These are phyloP conservation scores for Caretta caretta DNA, from an alignment of 2,113 vertebrate species.

Conservation along the genomic window DNA sequence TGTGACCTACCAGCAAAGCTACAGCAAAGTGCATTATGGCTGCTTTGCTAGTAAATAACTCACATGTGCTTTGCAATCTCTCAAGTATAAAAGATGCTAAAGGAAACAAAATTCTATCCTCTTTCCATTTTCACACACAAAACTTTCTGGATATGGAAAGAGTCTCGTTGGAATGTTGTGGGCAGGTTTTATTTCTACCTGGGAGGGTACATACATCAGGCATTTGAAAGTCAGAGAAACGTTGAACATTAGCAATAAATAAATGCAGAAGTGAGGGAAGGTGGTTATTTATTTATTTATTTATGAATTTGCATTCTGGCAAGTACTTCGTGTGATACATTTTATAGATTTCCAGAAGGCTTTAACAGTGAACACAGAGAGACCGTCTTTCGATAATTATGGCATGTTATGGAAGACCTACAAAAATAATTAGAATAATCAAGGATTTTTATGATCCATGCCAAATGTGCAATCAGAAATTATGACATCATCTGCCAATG, in stretches of 20 bases:
- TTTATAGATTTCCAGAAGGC: not conserved
- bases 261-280: not conserved
- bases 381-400: not conserved
- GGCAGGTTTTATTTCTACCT: not conserved
- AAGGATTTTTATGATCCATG: not conserved
- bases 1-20: not conserved
- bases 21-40: not conserved
- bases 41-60: not conserved
- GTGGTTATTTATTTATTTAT: not conserved
- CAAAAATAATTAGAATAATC: not conserved
- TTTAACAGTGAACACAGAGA: not conserved
- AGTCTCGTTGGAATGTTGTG: not conserved
- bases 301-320: not conserved
- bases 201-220: not conserved
- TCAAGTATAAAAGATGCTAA: not conserved
- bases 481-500: too few species aligned
- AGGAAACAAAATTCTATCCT: not conserved
- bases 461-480: too few species aligned
- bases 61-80: not conserved
- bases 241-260: not conserved
- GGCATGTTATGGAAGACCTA: not conserved
- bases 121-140: not conserved
- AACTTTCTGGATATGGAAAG: too few species aligned
- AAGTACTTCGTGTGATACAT: not conserved
- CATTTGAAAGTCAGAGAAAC: not conserved